Evolutionary conservation across 2,113 vertebrate species (phyloP), one percentile per base, ranked within the genome.

Genomic region (Xiphophorus maculatus): DNA sequence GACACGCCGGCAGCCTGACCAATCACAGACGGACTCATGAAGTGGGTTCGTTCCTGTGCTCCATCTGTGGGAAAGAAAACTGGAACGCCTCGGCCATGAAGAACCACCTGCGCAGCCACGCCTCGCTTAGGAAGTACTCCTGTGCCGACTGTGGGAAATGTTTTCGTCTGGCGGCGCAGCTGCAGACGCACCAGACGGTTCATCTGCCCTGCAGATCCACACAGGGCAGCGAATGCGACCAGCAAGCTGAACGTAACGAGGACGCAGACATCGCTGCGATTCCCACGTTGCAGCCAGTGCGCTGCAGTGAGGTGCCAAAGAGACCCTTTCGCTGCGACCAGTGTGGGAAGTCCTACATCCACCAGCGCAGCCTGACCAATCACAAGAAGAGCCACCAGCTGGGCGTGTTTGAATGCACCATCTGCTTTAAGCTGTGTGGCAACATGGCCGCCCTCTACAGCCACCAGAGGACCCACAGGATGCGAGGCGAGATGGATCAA

Each of bases 301-400:
- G 72, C 37, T 77, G 85, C 9, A 91, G 93, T 27, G 81, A 92
- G 35, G 54, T 82, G 25, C 75, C 61, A 32, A 83, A 88, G 78
- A 84, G 94, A 33, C 95, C 94, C 0, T 95, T 91, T 78, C 93
- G 92, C 63, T 97, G 96, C 69, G 91, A 94, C 65, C 92, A 95
- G 77, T 97, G 96, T 77, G 94, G 95, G 33, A 97, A 96, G 81
- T 95, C 94, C 0, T 97, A 97, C 84, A 94, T 96, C 29, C 96
- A 98, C 82, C 95, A 95, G 0, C 95, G 96, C 40, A 97, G 96
- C 88, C 92, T 97, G 76, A 96, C 95, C 83, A 97, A 97, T 86
- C 96, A 98, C 81, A 96, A 95, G 83, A 96, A 96, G 91, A 96
- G 95, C 7, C 97, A 97, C 76, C 95, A 96, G 77, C 93, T 94